phyloP scores from a whole-genome alignment of 2,113 vertebrate species.

The Myotis lucifugus region DNA sequence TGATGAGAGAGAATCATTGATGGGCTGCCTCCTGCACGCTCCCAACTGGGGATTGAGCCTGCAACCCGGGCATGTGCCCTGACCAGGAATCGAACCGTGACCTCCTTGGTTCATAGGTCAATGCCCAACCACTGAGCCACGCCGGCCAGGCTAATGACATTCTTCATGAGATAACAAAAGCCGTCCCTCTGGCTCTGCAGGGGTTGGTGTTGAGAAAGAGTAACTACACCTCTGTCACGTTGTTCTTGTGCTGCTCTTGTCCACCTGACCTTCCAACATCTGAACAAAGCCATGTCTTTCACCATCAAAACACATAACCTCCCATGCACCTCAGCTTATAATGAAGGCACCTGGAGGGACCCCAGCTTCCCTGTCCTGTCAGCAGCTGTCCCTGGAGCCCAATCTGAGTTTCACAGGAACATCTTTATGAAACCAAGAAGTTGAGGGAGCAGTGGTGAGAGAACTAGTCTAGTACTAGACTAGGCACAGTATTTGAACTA shows the following conservation, averaged over 20 bases:
- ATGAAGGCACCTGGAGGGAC: background rate
- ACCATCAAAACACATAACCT: background rate
- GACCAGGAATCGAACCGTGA: no score
- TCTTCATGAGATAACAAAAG: background rate
- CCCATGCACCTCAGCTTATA: background rate
- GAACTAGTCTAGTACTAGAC: background rate
- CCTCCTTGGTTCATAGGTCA: no score
- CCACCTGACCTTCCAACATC: background rate
- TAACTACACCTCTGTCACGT: fast-evolving
- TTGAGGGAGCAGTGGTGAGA: background rate
- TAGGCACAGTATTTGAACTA: background rate
- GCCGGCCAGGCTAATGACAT: no score
- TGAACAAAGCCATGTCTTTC: background rate
- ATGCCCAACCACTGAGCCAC: no score
- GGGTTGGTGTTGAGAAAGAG: background rate
- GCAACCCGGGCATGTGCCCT: no score
- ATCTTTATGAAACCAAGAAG: background rate
- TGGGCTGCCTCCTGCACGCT: no score
- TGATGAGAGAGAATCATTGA: no score
- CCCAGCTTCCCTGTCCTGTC: background rate
- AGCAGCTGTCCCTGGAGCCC: background rate
- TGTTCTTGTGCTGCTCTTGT: no score
- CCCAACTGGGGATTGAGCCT: no score
- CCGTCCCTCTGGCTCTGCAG: background rate
- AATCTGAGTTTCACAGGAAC: background rate